Conservation (phyloP, 2,797 vertebrate genomes). For the Hephaestus fuliginosus region DNA sequence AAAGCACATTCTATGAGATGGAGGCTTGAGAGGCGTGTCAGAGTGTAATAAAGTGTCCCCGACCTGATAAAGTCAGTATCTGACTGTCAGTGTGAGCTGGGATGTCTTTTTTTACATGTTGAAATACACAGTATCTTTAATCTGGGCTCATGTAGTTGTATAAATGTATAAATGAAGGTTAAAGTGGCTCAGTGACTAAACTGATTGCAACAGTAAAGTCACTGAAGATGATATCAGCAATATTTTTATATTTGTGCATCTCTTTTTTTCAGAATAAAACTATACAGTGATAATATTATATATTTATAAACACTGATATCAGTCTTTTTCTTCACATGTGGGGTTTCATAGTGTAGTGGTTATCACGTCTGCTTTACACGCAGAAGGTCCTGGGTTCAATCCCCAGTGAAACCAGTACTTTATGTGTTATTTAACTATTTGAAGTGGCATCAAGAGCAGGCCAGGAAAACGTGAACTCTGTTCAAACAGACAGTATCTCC, state of each 20-base stretch:
- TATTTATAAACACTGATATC: background rate
- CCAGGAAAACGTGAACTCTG: too few relatives aligned
- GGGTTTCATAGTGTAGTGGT: slow-evolving; percentile 79
- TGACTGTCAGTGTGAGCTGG: background rate
- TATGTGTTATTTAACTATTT: too few relatives aligned
- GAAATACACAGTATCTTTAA: too few relatives aligned
- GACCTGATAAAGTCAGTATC: background rate
- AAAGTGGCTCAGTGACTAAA: background rate
- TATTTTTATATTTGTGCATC: background rate
- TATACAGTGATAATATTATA: background rate
- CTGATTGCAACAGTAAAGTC: background rate
- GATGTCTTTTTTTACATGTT: background rate
- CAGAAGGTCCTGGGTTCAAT: slow-evolving; percentile 81
- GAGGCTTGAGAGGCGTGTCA: background rate
- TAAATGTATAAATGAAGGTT: background rate
- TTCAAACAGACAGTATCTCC: too few relatives aligned
- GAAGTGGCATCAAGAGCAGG: too few relatives aligned
- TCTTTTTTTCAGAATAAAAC: background rate
- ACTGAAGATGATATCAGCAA: background rate
- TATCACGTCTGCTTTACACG: slow-evolving; percentile 81
- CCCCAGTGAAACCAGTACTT: slow-evolving; percentile 70
- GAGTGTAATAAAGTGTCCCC: background rate
- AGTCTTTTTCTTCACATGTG: too few relatives aligned
- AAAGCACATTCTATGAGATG: background rate
- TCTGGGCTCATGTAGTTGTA: background rate